These are phyloP conservation scores for Oncorhynchus gorbuscha DNA, from an alignment of 2,113 vertebrate genomes.

Conservation along the genomic window DNA sequence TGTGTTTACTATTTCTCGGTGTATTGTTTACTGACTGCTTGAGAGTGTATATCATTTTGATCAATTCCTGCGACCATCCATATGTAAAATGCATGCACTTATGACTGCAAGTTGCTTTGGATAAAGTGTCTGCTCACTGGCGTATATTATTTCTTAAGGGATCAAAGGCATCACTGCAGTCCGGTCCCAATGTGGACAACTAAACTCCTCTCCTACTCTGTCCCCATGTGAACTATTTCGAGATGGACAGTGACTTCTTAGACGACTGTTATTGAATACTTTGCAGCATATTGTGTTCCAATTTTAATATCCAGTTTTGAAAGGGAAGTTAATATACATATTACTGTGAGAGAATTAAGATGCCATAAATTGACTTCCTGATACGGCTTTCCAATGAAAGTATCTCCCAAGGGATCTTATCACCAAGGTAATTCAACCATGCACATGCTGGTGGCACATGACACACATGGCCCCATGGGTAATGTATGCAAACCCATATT, in stretches of 20 bases:
- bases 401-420: neutral
- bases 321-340: neutral
- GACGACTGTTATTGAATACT: neutral
- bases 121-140: too few species aligned
- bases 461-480: neutral
- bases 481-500: conserved; percentile 16
- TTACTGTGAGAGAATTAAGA: neutral
- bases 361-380: neutral
- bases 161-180: too few species aligned
- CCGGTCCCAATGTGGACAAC: too few species aligned
- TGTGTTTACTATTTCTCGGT: too few species aligned
- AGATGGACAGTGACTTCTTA: neutral
- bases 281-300: neutral
- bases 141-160: too few species aligned
- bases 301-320: neutral
- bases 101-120: too few species aligned
- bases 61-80: too few species aligned
- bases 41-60: too few species aligned
- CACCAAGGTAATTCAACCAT: neutral
- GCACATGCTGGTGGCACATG: neutral
- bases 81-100: too few species aligned
- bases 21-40: too few species aligned
- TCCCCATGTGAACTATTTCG: too few species aligned
- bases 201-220: too few species aligned
- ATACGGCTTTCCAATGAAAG: neutral